Conservation (phyloP, 2,797 vertebrate genomes). For the Clamator glandarius region DNA sequence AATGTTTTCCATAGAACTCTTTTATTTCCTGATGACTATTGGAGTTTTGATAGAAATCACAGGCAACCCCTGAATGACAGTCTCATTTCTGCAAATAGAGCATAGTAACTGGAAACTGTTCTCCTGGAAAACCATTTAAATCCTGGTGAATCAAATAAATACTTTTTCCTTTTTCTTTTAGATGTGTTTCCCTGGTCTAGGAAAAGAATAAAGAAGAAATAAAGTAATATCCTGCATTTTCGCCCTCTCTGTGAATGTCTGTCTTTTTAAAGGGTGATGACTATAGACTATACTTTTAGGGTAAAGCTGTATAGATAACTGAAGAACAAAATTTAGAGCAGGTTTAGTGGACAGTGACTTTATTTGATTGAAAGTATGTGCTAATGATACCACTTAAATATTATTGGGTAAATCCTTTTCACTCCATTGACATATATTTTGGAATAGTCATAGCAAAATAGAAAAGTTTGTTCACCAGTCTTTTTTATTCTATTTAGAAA, state of each 20-base stretch:
- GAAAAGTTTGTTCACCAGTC: neutral
- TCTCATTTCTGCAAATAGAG: neutral
- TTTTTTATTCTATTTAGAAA: neutral
- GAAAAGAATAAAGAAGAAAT: neutral
- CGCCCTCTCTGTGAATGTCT: neutral
- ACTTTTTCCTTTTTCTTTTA: neutral
- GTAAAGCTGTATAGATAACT: neutral
- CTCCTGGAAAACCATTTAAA: slow-evolving; percentile 21
- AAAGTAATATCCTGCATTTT: neutral
- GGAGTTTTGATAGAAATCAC: neutral
- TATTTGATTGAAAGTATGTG: neutral
- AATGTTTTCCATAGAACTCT: neutral
- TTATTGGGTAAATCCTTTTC: neutral
- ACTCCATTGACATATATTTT: neutral
- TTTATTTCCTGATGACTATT: neutral
- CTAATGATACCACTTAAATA: neutral
- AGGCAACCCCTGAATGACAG: neutral
- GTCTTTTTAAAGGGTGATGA: neutral
- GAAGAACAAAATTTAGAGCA: neutral
- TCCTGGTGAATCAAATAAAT: neutral
- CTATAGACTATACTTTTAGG: neutral
- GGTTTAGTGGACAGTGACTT: neutral
- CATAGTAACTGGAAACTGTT: slow-evolving; percentile 23
- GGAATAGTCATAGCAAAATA: neutral
- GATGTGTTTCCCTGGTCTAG: neutral